A percentile compares a stretch with the other conserved stretches of the same genome.
Conservation (phyloP, 1,140 invertebrate species). For the Drosophila pruinosa region DNA sequence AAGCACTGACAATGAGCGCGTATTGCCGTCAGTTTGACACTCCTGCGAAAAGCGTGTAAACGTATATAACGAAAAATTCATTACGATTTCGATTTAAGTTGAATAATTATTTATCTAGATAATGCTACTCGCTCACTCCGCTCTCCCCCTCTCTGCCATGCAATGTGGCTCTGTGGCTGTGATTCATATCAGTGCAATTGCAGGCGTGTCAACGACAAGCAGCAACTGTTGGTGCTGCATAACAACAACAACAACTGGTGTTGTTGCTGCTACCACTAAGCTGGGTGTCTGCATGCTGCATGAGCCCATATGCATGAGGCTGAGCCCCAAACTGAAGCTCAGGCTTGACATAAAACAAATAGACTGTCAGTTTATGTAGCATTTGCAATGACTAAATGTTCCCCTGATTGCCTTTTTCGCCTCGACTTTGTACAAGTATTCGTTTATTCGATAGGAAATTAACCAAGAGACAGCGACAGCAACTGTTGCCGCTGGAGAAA, state of each 20-base stretch:
- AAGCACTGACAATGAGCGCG: constrained; percentile 74
- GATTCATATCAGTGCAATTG: constrained; percentile 75
- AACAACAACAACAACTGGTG: no score
- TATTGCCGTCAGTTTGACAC: constrained; percentile 75
- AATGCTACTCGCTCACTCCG: constrained; percentile 56
- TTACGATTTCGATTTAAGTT: constrained; percentile 81
- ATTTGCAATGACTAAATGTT: constrained; percentile 75
- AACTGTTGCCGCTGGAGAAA: constrained; percentile 2
- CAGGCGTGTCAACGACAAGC: constrained; percentile 70
- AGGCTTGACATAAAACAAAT: constrained; percentile 74
- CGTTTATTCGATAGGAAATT: constrained; percentile 30
- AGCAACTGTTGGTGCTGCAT: constrained; percentile 27
- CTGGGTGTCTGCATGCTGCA: constrained; percentile 12
- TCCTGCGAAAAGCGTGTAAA: constrained; percentile 52
- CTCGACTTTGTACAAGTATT: no score
- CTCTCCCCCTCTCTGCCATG: constrained; percentile 7
- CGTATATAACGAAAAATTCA: constrained; percentile 66
- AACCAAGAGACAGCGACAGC: background rate
- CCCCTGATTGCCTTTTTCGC: constrained; percentile 58
- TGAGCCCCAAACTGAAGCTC: constrained; percentile 36
- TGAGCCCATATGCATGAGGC: constrained; percentile 15
- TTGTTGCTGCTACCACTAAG: constrained; percentile 29
- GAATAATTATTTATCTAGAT: constrained; percentile 81
- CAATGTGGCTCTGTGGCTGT: constrained; percentile 26
- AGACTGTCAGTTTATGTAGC: constrained; percentile 79